These are phyloP conservation scores for Muntiacus muntjak DNA, from an alignment of 2,113 vertebrate genomes.

Conservation along the genomic window DNA sequence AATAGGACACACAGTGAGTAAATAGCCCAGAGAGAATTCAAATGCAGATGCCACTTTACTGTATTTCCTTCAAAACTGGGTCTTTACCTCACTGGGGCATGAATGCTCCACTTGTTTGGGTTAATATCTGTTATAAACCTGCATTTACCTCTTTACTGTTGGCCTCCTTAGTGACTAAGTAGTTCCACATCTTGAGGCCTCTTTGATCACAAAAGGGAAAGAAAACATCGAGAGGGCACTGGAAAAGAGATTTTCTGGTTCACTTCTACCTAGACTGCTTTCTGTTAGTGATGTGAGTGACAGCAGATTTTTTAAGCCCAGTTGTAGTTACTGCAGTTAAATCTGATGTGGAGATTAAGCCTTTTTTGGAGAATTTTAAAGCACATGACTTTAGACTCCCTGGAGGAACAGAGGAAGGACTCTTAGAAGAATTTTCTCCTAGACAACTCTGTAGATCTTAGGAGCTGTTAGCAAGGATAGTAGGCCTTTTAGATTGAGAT, in stretches of 20 bases:
- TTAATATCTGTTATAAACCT: neutral
- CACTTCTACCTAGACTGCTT: neutral
- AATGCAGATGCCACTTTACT: neutral
- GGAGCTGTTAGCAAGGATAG: neutral
- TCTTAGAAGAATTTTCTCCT: slow-evolving; percentile 24
- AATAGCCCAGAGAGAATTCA: neutral
- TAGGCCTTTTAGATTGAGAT: neutral
- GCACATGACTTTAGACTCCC: slow-evolving; percentile 5
- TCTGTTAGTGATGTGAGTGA: neutral
- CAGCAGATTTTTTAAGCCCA: neutral
- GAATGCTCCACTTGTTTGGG: neutral
- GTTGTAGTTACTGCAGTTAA: neutral
- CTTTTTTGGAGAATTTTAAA: slow-evolving; percentile 31
- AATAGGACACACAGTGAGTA: neutral
- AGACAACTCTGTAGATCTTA: neutral
- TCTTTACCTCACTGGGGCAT: neutral
- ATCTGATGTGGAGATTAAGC: neutral
- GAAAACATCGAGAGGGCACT: neutral
- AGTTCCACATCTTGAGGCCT: neutral
- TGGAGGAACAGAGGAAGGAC: slow-evolving; percentile 15
- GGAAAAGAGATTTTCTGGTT: slow-evolving; percentile 19
- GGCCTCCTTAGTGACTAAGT: neutral
- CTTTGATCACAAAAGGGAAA: neutral
- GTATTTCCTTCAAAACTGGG: neutral
- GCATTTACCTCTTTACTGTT: neutral